Percentiles rank a stretch among this genome's conserved stretches.
These are phyloP conservation scores for Proisotoma minuta DNA, from an alignment of 2,888 invertebrate species.

Conservation along the genomic window DNA sequence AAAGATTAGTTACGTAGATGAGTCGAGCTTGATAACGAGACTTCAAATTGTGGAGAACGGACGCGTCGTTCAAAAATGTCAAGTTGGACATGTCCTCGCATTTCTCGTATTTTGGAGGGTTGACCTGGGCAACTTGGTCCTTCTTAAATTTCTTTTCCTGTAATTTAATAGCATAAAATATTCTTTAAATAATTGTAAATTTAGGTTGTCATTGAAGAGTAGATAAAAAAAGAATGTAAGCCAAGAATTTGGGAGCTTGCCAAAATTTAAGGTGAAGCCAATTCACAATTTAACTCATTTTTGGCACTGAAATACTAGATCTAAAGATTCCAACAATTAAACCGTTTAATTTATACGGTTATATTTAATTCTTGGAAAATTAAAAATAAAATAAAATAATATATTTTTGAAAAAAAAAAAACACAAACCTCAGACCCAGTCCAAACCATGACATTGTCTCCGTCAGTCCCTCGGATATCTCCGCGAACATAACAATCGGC, in stretches of 20 bases:
- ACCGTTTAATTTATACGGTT: too few relatives aligned
- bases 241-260: too few relatives aligned
- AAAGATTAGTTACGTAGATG: constrained; percentile 78
- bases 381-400: too few relatives aligned
- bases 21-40: constrained; percentile 94
- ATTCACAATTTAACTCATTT: background rate
- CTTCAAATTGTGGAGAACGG: constrained; percentile 95
- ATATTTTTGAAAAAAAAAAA: too few relatives aligned
- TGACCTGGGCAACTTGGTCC: constrained; percentile 89
- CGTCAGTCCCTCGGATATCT: constrained; percentile 97
- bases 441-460: constrained; percentile 76
- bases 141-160: constrained; percentile 94
- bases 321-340: too few relatives aligned
- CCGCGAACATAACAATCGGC: constrained; percentile 96
- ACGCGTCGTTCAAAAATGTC: constrained; percentile 98
- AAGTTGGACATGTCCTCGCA: constrained; percentile 97
- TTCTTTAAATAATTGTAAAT: too few relatives aligned
- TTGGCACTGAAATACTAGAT: background rate
- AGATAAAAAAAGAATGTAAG: too few relatives aligned
- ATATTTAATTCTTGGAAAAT: too few relatives aligned
- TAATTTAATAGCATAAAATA: background rate
- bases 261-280: background rate
- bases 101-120: constrained; percentile 98
- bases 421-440: constrained; percentile 15
- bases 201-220: too few relatives aligned